phyloP scores from a whole-genome alignment of 2,888 invertebrate genomes.

The Clitarchus hookeri region DNA sequence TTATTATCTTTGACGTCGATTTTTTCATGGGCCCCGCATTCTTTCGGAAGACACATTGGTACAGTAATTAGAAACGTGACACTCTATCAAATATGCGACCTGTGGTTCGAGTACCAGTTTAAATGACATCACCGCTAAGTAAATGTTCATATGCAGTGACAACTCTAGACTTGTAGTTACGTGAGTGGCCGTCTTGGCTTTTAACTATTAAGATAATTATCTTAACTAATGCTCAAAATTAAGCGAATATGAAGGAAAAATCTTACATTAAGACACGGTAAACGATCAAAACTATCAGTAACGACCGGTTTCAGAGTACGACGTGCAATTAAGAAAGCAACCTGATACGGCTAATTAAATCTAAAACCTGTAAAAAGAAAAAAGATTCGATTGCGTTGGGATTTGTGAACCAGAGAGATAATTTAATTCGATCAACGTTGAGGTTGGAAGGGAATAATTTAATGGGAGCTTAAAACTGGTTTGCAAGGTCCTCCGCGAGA shows the following conservation, averaged over 20 bases:
- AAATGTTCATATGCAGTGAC: no score
- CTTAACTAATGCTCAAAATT: background rate
- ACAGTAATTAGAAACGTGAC: no score
- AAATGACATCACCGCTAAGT: no score
- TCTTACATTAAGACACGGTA: background rate
- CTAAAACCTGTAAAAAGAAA: background rate
- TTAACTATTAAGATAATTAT: background rate
- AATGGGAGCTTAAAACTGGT: background rate
- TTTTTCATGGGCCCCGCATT: no score
- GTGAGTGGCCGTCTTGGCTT: no score
- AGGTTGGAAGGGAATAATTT: background rate
- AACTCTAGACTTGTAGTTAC: no score
- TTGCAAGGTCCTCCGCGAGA: background rate
- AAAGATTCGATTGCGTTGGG: background rate
- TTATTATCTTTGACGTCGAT: no score
- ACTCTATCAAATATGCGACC: no score
- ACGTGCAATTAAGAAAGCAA: background rate
- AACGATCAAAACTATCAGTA: background rate
- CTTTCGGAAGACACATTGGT: no score
- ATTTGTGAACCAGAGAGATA: background rate
- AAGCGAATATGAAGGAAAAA: background rate
- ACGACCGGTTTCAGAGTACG: background rate
- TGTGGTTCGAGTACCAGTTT: no score
- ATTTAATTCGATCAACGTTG: background rate
- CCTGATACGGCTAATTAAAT: background rate